Conservation (phyloP, 2,888 invertebrate species). For the Troides helena region DNA sequence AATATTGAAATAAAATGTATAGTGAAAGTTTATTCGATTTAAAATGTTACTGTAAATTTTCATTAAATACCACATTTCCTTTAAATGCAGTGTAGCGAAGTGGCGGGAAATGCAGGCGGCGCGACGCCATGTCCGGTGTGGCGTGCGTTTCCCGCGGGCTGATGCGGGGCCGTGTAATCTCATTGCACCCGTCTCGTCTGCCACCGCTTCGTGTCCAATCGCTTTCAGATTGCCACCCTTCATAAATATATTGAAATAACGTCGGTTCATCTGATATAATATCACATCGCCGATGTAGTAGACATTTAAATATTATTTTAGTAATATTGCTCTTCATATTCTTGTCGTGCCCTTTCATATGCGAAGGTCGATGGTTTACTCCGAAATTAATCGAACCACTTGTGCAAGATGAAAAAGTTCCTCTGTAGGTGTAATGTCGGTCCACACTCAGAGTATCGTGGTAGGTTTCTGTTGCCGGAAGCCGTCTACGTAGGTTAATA, state of each 20-base stretch:
- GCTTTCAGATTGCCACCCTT: slow-evolving; percentile 25
- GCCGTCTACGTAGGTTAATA: too few relatives aligned
- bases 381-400: too few relatives aligned
- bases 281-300: not conserved
- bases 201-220: slow-evolving; percentile 34
- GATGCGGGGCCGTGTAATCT: slow-evolving; percentile 36
- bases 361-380: too few relatives aligned
- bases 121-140: slow-evolving; percentile 28
- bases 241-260: not conserved
- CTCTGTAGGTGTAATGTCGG: too few relatives aligned
- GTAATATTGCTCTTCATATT: too few relatives aligned
- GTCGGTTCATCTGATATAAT: not conserved
- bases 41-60: not conserved
- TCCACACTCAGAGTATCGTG: too few relatives aligned
- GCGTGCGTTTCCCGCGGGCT: slow-evolving; percentile 35
- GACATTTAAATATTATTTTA: not conserved
- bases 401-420: too few relatives aligned
- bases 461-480: too few relatives aligned
- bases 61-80: slow-evolving; percentile 10
- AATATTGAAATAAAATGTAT: not conserved
- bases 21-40: not conserved
- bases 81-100: slow-evolving; percentile 7
- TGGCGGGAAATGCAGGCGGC: slow-evolving; percentile 25
- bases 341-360: too few relatives aligned
- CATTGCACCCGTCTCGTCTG: slow-evolving; percentile 34